Percentiles rank a stretch among this genome's conserved stretches.
These are phyloP conservation scores for Willowsia nigromaculata DNA, from an alignment of 2,888 invertebrate genomes.

Conservation along the genomic window DNA sequence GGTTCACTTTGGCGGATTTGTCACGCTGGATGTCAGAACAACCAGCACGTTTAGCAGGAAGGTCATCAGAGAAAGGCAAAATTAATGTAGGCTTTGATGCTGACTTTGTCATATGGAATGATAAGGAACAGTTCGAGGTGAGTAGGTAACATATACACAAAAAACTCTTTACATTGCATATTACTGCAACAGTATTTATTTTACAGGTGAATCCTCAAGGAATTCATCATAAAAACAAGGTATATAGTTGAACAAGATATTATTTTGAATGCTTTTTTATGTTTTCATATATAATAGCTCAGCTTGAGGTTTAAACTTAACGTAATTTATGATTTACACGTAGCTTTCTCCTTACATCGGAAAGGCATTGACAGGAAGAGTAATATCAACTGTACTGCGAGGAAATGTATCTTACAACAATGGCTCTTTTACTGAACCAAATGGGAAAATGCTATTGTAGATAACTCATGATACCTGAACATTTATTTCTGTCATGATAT, in stretches of 20 bases:
- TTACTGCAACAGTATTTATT: background rate
- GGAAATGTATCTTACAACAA: slow-evolving; percentile 84
- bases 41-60: slow-evolving; percentile 85
- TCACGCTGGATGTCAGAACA: slow-evolving; percentile 84
- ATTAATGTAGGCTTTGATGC: slow-evolving; percentile 85
- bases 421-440: slow-evolving; percentile 80
- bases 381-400: slow-evolving; percentile 85
- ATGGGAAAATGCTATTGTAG: background rate
- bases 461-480: too few relatives aligned
- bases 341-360: slow-evolving; percentile 86
- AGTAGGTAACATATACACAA: slow-evolving; percentile 79
- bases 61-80: slow-evolving; percentile 84
- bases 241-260: slow-evolving; percentile 78
- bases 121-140: slow-evolving; percentile 84
- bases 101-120: slow-evolving; percentile 87
- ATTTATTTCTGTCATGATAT: background rate
- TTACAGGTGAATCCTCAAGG: slow-evolving; percentile 81
- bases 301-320: slow-evolving; percentile 76
- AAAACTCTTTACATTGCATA: background rate
- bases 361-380: slow-evolving; percentile 84
- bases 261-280: background rate
- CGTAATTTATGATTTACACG: background rate
- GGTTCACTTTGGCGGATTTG: slow-evolving; percentile 83
- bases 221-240: slow-evolving; percentile 87
- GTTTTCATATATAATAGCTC: background rate